Base-by-base conservation (phyloP, 2,113 vertebrate species). In the Cervus canadensis region DNA sequence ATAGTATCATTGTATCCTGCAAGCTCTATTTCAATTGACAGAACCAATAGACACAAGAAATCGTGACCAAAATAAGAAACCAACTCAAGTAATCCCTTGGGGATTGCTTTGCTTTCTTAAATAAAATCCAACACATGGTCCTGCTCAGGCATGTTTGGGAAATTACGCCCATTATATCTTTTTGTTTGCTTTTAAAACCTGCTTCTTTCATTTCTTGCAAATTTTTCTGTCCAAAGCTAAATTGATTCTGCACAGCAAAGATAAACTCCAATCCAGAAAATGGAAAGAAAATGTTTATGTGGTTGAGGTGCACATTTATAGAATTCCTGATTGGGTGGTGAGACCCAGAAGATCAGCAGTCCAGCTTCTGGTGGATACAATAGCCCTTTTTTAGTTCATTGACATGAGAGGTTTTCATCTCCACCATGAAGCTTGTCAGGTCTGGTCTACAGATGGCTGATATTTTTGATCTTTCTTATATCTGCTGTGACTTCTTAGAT, bases 401-500 rank as follows among this genome's bases (percentile, higher is more conserved):
- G 97, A 93, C 89, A 94, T 83, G 87, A 19, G 25, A 96, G 33
- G 48, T 96, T 98, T 96, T 89, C 95, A 95, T 90, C 74, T 97
- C 84, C 79, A 84, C 81, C 86, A 56, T n/a, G 87, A 97, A 97
- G 96, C 88, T 81, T 59, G 84, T 89, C 96, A 89, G 85, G 94
- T 94, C 97, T 97, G 91, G 93, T 57, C 64, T 13, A 12, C 91
- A 98, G 96, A 96, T 98, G 97, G 96, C 93, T 98, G 97, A 93
- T 95, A 97, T 98, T 98, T 97, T 28, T 91, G 56, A 87, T 97
- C 93, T 97, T 94, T 96, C 78, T 98, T 96, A 82, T 91, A 94
- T 97, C 93, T 98, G 57, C 90, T 93, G 96, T 89, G 97, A 97
- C 97, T 95, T 98, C 90, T 96, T 91, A 88, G 95, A 98, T 97